phyloP scores from a whole-genome alignment of 2,888 invertebrate species.

The Acanthoscelides obtectus region DNA sequence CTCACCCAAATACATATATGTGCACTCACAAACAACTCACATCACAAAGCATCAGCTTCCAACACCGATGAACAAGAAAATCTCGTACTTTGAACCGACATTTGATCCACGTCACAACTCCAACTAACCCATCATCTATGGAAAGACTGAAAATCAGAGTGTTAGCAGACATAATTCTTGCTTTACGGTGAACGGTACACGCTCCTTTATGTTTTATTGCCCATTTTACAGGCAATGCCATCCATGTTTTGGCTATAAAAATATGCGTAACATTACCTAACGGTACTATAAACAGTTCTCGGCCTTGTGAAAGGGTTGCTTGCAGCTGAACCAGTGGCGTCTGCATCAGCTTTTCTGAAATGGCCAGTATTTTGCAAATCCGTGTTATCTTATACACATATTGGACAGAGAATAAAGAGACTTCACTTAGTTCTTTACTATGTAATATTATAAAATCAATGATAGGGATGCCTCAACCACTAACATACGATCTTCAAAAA shows the following conservation, averaged over 20 bases:
- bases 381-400: no score
- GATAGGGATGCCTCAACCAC: no score
- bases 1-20: neutral
- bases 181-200: conserved; percentile 32
- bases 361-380: no score
- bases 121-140: neutral
- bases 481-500: no score
- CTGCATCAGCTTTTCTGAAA: no score
- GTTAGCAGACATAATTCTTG: neutral
- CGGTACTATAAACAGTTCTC: conserved; percentile 24
- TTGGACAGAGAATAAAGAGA: no score
- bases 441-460: no score
- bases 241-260: conserved; percentile 46
- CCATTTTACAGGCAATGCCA: conserved; percentile 40
- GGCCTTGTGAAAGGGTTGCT: neutral
- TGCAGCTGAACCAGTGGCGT: neutral
- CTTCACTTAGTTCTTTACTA: no score
- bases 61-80: neutral
- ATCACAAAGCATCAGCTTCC: neutral
- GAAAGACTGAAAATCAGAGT: neutral
- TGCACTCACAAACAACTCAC: neutral
- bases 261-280: conserved; percentile 44
- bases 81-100: neutral
- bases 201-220: conserved; percentile 42
- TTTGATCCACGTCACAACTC: neutral